Conservation (phyloP, 2,888 invertebrate species). For the Rapana venosa region DNA sequence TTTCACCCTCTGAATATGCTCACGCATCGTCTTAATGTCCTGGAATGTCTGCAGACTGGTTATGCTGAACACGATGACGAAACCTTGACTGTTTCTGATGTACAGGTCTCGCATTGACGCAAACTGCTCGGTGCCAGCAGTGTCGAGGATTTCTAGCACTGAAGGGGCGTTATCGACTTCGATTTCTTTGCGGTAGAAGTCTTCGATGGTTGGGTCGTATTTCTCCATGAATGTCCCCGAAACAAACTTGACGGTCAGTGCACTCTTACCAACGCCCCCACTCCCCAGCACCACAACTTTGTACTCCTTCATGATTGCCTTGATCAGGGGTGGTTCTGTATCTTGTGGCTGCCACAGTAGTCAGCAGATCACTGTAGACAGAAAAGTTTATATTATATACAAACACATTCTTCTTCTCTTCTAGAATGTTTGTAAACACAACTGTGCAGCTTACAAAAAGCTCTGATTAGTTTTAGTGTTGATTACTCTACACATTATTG, state of each 20-base stretch:
- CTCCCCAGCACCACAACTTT: conserved; percentile 99
- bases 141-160: conserved; percentile 99
- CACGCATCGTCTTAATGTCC: conserved; percentile 99
- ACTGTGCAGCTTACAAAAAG: too few species aligned
- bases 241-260: conserved; percentile 99
- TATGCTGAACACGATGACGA: conserved; percentile 90
- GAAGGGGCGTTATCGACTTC: conserved; percentile 98
- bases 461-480: too few species aligned
- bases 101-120: conserved; percentile 99
- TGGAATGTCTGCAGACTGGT: conserved; percentile 99
- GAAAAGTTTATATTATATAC: background rate
- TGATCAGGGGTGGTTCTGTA: background rate
- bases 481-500: too few species aligned
- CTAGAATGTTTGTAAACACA: background rate
- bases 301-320: conserved; percentile 87
- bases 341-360: background rate
- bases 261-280: conserved; percentile 99
- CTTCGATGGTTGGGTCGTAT: conserved; percentile 99
- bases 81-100: conserved; percentile 97
- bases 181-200: conserved; percentile 99
- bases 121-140: conserved; percentile 99
- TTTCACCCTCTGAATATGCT: conserved; percentile 97
- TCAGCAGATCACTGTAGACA: background rate
- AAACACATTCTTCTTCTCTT: background rate
- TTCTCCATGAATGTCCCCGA: conserved; percentile 99